Evolutionary conservation across 2,113 vertebrate species (phyloP).

Genomic region (Gadus chalcogrammus): DNA sequence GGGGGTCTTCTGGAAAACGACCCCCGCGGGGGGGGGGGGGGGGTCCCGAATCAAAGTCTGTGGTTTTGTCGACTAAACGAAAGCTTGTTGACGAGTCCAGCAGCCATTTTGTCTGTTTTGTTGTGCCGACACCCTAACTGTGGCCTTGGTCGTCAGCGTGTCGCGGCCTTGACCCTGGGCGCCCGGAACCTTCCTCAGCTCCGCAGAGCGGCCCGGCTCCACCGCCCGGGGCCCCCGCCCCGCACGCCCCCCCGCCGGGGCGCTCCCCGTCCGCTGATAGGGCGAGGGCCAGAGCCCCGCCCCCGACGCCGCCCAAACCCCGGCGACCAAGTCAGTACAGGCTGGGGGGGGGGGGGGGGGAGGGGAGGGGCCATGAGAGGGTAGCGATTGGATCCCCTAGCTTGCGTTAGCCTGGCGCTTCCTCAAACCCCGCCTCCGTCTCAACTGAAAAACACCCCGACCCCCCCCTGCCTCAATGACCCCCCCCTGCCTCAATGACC

Average conservation of each 20-base stretch:
- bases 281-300: constrained; percentile 71
- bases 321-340: constrained; percentile 82
- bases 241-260: constrained; percentile 70
- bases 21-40: no score
- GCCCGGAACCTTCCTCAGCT: constrained; percentile 50
- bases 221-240: constrained; percentile 64
- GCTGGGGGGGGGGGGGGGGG: constrained; percentile 12
- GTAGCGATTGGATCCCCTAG: constrained; percentile 43
- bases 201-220: constrained; percentile 52
- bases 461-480: not conserved
- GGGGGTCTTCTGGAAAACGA: no score
- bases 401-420: constrained; percentile 56
- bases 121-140: no score
- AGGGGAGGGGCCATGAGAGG: not conserved
- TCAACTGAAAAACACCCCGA: constrained; percentile 17
- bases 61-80: no score
- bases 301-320: constrained; percentile 81
- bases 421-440: constrained; percentile 6
- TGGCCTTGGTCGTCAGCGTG: no score
- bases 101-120: no score
- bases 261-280: constrained; percentile 73
- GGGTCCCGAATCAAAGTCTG: no score
- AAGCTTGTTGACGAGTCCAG: no score
- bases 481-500: constrained; percentile 9
- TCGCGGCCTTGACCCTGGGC: no score